Evolutionary conservation across 2,113 vertebrate genomes (phyloP), one percentile per base, ranked within the genome.

Genomic region (Pterocles burchelli): DNA sequence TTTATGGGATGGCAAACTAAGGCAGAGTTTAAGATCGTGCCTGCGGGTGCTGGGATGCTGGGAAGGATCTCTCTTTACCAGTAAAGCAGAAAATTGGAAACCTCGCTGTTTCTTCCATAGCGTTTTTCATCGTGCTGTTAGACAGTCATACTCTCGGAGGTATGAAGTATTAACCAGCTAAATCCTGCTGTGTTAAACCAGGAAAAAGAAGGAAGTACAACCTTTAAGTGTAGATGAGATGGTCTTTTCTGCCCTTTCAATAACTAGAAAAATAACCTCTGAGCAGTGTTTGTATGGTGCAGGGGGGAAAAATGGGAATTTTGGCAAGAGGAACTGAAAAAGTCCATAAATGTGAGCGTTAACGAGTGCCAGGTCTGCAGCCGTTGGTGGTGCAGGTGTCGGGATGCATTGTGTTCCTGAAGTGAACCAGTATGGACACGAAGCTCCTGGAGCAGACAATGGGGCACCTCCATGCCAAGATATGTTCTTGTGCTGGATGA

Each of bases 401-500:
- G 22, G 96, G 89, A n/a, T 57, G 86, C 45, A 15, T 28, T 6
- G 38, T 22, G 51, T 13, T 41, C 81, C 63, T 58, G 72, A 22
- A 58, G 41, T 3, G 54, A 92, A 68, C 38, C 8, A 3, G 59
- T 6, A 2, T 9, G 55, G 84, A 36, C 66, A 2, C 1, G 15
- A 9, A 55, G 34, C 51, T 87, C 46, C 59, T 87, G 0, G 51
- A 43, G 80, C 11, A 82, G 85, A 87, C 85, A 85, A 41, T 41
- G 63, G 51, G 70, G 34, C 1, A 0, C 24, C 67, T 67, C 57
- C 0, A 9, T 77, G 82, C 91, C 67, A 58, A 1, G 7, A 3
- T 13, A 38, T 5, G 66, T 16, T 25, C 58, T 45, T 71, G 24
- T 1, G 0, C 14, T 13, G 2, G 15, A 0, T 2, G 48, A 11